phyloP scores from a whole-genome alignment of 2,113 vertebrate species.

The Muntiacus reevesi region DNA sequence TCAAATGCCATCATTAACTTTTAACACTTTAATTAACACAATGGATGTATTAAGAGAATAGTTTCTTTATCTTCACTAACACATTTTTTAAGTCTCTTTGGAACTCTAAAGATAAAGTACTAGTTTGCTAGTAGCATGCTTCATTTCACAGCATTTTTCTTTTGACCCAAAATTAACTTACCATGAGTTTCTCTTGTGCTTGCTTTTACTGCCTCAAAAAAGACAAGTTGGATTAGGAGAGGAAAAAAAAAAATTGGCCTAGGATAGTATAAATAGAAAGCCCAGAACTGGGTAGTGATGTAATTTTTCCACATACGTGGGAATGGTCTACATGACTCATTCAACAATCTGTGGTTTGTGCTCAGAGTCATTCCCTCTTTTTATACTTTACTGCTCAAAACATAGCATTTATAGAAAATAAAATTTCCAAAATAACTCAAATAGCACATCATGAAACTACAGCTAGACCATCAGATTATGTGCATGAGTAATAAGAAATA shows the following conservation, averaged over 20 bases:
- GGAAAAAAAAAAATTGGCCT: slow-evolving; percentile 50
- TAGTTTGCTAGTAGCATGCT: slow-evolving; percentile 45
- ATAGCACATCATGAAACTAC: background rate
- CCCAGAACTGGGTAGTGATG: slow-evolving; percentile 74
- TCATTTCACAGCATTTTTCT: slow-evolving; percentile 72
- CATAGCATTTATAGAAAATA: background rate
- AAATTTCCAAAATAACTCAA: slow-evolving; percentile 48
- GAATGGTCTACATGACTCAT: slow-evolving; percentile 80
- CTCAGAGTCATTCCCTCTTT: slow-evolving; percentile 68
- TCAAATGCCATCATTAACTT: background rate
- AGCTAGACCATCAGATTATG: background rate
- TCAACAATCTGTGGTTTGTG: slow-evolving; percentile 72
- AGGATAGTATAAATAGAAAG: slow-evolving; percentile 80
- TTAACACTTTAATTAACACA: background rate
- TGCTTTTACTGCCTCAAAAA: slow-evolving; percentile 76
- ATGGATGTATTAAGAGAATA: background rate
- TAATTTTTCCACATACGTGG: slow-evolving; percentile 80
- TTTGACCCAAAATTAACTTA: slow-evolving; percentile 74
- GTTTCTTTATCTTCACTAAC: background rate
- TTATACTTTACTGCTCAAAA: slow-evolving; percentile 33
- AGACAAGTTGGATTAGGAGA: slow-evolving; percentile 71
- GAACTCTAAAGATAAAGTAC: background rate
- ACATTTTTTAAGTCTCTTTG: background rate
- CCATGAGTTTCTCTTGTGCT: slow-evolving; percentile 67
- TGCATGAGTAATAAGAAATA: background rate